Base-by-base conservation (phyloP, 2,113 vertebrate species). In the Syngnathoides biaculeatus region DNA sequence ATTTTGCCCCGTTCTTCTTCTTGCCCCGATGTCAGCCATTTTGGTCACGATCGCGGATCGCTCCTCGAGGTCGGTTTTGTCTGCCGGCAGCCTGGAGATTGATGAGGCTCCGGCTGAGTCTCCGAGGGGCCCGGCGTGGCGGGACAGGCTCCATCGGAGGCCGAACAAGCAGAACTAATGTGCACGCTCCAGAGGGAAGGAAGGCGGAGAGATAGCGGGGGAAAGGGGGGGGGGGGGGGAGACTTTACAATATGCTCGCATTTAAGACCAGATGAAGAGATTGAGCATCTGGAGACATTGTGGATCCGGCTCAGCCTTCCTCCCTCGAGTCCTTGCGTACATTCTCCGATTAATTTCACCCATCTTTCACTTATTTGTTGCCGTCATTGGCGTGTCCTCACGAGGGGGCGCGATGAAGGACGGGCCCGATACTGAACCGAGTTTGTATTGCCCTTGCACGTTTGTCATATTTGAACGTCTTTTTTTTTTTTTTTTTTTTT, bases 91-190 rank as follows among this genome's bases (percentile, higher is more conserved):
- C 30, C 43, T 47, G 59, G 53, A 84, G 82, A 87, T 84, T 84
- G 87, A 89, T 89, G 86, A 86, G 40, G 71, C 79, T 86, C 66
- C 69, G 39, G 69, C 0, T 2, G 75, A 69, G 69, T 78, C 78
- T 81, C 81, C 61, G 38, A 75, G 60, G 83, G 73, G 74, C 65
- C 62, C 58, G 3, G 67, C 45, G 40, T 67, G 71, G 74, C 7
- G 84, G 79, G 84, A 79, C 80, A 78, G 78, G 83, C 88, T 85
- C 77, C 80, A 83, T 89, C 76, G 58, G 80, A 82, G 79, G 78
- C 78, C 83, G 85, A 87, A 87, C 82, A 85, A 86, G 84, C 86
- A 82, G 80, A 88, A 87, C 89, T 89, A 89, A 89, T 85, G 73
- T 69, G 68, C 72, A 77, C 75, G 71, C 80, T 79, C 81, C 72